Conservation (phyloP, 2,113 vertebrate species). For the Harpagus bidentatus region DNA sequence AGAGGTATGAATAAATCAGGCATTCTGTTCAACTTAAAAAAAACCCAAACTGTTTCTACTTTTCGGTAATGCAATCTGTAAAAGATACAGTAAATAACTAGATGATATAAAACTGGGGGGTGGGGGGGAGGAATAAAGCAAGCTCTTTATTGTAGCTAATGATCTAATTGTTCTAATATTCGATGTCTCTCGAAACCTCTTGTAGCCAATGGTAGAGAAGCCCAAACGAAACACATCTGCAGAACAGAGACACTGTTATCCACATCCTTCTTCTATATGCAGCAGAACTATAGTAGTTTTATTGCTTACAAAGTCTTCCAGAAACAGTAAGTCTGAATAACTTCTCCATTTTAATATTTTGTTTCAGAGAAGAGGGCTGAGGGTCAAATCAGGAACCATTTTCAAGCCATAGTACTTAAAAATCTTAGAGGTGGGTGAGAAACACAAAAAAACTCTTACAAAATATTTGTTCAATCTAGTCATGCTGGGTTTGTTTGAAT, state of each 20-base stretch:
- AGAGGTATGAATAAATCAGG: neutral
- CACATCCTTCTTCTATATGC: slow-evolving; percentile 47
- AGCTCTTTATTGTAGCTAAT: neutral
- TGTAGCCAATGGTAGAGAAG: neutral
- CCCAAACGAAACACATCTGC: slow-evolving; percentile 53
- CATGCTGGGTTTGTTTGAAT: neutral
- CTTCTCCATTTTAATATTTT: slow-evolving; percentile 13
- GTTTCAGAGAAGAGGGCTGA: neutral
- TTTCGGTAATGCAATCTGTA: neutral
- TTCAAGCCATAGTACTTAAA: neutral
- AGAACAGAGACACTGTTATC: slow-evolving; percentile 36
- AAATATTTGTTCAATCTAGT: neutral
- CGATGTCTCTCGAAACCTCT: slow-evolving; percentile 4
- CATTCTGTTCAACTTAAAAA: neutral
- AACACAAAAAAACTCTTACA: neutral
- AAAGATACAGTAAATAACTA: neutral
- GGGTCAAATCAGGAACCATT: neutral
- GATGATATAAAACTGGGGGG: neutral
- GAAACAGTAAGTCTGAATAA: slow-evolving; percentile 23
- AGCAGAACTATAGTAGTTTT: slow-evolving; percentile 6
- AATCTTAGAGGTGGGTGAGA: neutral
- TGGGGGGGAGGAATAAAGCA: neutral
- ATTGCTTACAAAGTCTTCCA: slow-evolving; percentile 34
- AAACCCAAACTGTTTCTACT: neutral
- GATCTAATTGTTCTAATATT: slow-evolving; percentile 32